Evolutionary conservation across 2,797 vertebrate species (phyloP), one percentile per base, ranked within the genome.

Genomic region (Tragelaphus eurycerus): DNA sequence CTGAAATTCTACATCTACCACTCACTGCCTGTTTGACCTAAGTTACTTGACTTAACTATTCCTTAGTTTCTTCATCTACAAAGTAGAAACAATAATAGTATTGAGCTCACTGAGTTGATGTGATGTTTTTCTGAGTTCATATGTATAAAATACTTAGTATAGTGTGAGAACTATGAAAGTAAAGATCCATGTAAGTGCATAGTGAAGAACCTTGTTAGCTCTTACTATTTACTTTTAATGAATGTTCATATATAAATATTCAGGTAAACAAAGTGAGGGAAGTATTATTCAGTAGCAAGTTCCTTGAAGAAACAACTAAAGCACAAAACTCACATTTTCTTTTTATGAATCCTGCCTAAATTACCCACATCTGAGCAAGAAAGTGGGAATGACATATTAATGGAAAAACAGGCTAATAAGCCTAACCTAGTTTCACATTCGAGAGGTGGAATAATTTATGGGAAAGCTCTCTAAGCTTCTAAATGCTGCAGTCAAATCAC

Each of bases 401-500:
- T 91, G 83, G 97, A 98, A 98, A 98, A 96, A 87, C 74, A 91
- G 93, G 76, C 81, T 97, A 96, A 97, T 98, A 97, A 74, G 67
- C 97, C 95, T 95, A 90, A 95, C 78, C 74, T 60, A 25, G 55
- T 96, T 98, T 94, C 96, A 90, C 92, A 92, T 97, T 97, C 86
- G 82, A 89, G 97, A 95, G 60, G 88, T 84, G 93, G 97, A 98
- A 98, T 98, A 98, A 98, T 98, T 98, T 98, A 98, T 98, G 96
- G 15, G 92, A 97, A 98, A 88, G 85, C 97, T 98, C 98, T 96
- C 97, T 97, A 98, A 98, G 88, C 87, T 91, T 98, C 98, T 98
- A 96, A 98, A 98, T 96, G 90, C 85, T 97, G 97, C 98, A 98
- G 98, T 98, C 98, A 98, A 98, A 98, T 97, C 93, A 96, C 98